phyloP scores from a whole-genome alignment of 2,113 vertebrate species.

The Lophotis ruficrista region DNA sequence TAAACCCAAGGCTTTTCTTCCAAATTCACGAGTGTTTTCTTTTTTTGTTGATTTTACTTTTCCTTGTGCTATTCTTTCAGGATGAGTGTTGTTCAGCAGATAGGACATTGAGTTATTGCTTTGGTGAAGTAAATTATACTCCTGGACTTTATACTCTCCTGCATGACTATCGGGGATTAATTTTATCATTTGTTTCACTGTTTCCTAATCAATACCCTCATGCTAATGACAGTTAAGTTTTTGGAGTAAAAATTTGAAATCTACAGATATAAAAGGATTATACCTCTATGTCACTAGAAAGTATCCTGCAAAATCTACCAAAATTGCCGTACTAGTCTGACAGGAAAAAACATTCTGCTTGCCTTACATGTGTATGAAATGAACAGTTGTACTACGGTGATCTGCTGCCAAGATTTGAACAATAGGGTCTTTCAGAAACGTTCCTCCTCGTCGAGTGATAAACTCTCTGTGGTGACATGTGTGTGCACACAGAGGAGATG shows the following conservation, averaged over 20 bases:
- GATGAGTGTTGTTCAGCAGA: neutral
- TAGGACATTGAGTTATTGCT: neutral
- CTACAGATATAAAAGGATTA: neutral
- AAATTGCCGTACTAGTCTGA: neutral
- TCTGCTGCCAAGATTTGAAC: neutral
- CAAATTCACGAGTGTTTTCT: neutral
- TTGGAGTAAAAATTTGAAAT: neutral
- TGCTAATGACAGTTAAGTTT: neutral
- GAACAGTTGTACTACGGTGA: neutral
- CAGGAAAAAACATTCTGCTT: neutral
- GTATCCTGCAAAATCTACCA: neutral
- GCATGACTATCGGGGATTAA: neutral
- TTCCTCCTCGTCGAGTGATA: neutral
- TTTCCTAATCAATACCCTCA: neutral
- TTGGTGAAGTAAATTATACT: neutral
- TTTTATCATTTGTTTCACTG: neutral
- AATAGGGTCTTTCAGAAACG: slow-evolving; percentile 21
- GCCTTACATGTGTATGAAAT: slow-evolving; percentile 22
- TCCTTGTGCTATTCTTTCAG: neutral
- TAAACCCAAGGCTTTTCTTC: neutral
- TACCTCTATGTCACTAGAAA: neutral
- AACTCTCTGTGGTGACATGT: neutral
- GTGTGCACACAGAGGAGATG: neutral
- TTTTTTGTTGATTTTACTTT: neutral
- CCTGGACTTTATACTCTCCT: neutral